Conservation (phyloP, 2,113 vertebrate species). For the Ivindomyrus marchei region DNA sequence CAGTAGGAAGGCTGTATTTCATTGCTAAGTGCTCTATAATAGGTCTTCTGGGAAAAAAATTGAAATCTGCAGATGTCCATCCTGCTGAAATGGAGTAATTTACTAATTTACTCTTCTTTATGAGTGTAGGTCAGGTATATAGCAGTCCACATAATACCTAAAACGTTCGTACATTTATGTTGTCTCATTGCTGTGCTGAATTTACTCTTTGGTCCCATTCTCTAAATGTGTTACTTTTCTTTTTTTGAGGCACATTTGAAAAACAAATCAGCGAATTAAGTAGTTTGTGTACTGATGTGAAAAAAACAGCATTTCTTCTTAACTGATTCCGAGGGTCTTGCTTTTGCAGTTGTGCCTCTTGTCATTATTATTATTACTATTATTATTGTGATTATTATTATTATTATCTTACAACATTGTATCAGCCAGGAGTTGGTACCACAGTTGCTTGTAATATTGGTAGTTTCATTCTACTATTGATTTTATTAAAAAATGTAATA, state of each 20-base stretch:
- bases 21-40: constrained; percentile 67
- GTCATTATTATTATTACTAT: constrained; percentile 32
- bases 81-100: constrained; percentile 84
- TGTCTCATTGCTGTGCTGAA: constrained; percentile 85
- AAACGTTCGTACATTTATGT: constrained; percentile 85
- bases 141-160: constrained; percentile 90
- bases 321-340: constrained; percentile 30
- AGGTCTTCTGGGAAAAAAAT: constrained; percentile 62
- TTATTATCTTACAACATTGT: constrained; percentile 54
- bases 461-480: constrained; percentile 71
- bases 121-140: constrained; percentile 87
- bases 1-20: constrained; percentile 66
- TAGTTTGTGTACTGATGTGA: constrained; percentile 33
- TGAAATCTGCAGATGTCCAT: constrained; percentile 65
- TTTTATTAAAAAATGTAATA: constrained; percentile 60
- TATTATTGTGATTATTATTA: constrained; percentile 30
- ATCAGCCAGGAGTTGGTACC: constrained; percentile 66
- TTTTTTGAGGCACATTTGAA: constrained; percentile 69
- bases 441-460: constrained; percentile 68
- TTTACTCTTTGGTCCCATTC: constrained; percentile 54
- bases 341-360: constrained; percentile 53
- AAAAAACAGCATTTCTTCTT: constrained; percentile 23
- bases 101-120: constrained; percentile 86
- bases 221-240: constrained; percentile 47
- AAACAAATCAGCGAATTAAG: constrained; percentile 46